Evolutionary conservation across 2,888 invertebrate genomes (phyloP), one percentile per base, ranked within the genome.

Genomic region (Ophion ellenae): DNA sequence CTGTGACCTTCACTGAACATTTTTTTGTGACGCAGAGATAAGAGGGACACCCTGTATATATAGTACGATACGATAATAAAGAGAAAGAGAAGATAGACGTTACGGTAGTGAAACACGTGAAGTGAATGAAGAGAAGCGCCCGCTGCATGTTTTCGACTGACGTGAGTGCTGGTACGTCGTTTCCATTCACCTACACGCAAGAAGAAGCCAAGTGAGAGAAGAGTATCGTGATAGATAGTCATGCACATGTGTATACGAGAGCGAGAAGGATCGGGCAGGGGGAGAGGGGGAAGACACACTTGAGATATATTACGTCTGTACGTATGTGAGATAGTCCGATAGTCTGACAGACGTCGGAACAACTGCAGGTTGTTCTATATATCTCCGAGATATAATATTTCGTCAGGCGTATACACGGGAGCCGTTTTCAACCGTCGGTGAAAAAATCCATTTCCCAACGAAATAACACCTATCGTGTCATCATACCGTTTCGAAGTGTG

Each of bases 71-170:
- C 45, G 1, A 2, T 28, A 57, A 69, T 40, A 74, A 14, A 59
- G 59, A 61, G 14, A 66, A 28, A 53, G 28, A 53, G 53, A 69
- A 53, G 59, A 45, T 20, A n/a, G 47, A 69, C 61, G 81, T 61
- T 66, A 64, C 36, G 59, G 73, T 57, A 32, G 36, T 64, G 40
- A 40, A 64, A 59, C 67, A 81, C 85, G 81, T 85, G 85, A 74
- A 64, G 69, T 57, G 85, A 85, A 85, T 85, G 69, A 85, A 85
- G 85, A 85, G 69, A 59, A 74, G 74, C 40, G 59, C 24, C 61
- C 57, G 63, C 20, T 61, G 71, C 63, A 47, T 66, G 59, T 57
- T 69, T 74, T 57, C 47, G 32, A 59, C 64, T 28, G 85, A 85
- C 74, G 69, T 57, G 69, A 64, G 40, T 64, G 73, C 40, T 7